Percentiles rank a stretch among this genome's conserved stretches.
Evolutionary conservation across 2,113 vertebrate genomes (phyloP).

Genomic region (Blennius ocellaris): DNA sequence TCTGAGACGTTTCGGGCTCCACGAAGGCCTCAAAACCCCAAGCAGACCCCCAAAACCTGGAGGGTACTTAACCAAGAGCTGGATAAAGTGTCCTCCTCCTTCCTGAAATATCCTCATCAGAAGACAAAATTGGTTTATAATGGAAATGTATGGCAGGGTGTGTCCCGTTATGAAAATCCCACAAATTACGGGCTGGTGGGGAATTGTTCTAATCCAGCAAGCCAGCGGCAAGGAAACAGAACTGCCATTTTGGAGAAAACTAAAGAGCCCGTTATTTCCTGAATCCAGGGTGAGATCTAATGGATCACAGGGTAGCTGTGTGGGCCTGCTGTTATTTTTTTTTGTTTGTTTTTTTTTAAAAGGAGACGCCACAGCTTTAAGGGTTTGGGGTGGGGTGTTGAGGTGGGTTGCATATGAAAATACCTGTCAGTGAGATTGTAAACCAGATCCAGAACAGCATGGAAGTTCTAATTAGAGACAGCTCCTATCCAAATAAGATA

Average conservation of each 20-base stretch:
- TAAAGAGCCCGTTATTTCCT: constrained; percentile 70
- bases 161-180: constrained; percentile 76
- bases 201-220: constrained; percentile 82
- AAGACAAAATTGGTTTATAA: constrained; percentile 72
- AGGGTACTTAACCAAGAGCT: constrained; percentile 42
- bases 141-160: constrained; percentile 81
- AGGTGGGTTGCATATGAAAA: constrained; percentile 29
- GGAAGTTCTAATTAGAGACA: constrained; percentile 43
- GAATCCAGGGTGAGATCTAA: constrained; percentile 53
- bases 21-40: constrained; percentile 23
- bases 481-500: constrained; percentile 33
- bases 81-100: constrained; percentile 32
- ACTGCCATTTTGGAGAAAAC: constrained; percentile 76
- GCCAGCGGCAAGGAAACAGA: constrained; percentile 72
- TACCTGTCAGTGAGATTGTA: constrained; percentile 38
- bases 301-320: constrained; percentile 42
- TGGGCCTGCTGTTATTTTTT: constrained; percentile 38
- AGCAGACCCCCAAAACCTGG: constrained; percentile 8
- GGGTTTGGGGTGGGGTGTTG: constrained; percentile 26
- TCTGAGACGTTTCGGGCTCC: constrained; percentile 27
- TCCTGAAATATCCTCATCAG: constrained; percentile 75
- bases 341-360: constrained; percentile 10
- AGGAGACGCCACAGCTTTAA: constrained; percentile 35
- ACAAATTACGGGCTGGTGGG: constrained; percentile 84
- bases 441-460: constrained; percentile 2